Evolutionary conservation across 2,888 invertebrate species (phyloP).

Genomic region (Amorpha juglandis): DNA sequence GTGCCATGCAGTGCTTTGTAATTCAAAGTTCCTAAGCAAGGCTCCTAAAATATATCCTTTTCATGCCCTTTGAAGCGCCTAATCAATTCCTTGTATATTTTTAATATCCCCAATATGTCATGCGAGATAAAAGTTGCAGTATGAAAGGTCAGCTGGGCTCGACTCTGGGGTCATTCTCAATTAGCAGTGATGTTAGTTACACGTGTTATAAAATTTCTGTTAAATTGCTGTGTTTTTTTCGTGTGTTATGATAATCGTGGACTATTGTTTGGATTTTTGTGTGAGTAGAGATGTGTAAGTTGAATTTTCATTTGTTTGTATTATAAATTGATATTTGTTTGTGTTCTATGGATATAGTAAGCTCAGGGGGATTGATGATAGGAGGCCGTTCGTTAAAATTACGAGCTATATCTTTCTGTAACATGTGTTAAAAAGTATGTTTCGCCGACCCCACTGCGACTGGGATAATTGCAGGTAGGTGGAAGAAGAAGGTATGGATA

Average conservation of each 20-base stretch:
- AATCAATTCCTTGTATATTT: neutral
- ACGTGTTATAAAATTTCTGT: neutral
- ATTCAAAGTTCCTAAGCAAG: too few species aligned
- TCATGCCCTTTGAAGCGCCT: slow-evolving; percentile 9
- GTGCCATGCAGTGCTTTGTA: too few species aligned
- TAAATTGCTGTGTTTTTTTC: neutral
- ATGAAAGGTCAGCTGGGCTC: neutral
- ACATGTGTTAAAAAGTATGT: too few species aligned
- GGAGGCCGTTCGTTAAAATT: too few species aligned
- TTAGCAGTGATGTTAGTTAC: neutral
- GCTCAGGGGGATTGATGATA: too few species aligned
- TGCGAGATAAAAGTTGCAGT: neutral
- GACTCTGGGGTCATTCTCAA: neutral
- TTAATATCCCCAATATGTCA: slow-evolving; percentile 2
- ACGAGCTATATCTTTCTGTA: too few species aligned
- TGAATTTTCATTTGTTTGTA: neutral
- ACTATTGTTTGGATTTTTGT: slow-evolving; percentile 21
- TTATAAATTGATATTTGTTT: neutral
- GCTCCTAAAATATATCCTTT: neutral
- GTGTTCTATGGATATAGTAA: neutral
- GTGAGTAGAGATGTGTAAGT: slow-evolving; percentile 9
- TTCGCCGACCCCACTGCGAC: too few species aligned
- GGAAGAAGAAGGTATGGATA: too few species aligned
- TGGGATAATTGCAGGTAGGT: too few species aligned
- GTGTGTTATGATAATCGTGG: slow-evolving; percentile 23